Conservation (phyloP, 2,888 invertebrate genomes). For the Philaethria dido region DNA sequence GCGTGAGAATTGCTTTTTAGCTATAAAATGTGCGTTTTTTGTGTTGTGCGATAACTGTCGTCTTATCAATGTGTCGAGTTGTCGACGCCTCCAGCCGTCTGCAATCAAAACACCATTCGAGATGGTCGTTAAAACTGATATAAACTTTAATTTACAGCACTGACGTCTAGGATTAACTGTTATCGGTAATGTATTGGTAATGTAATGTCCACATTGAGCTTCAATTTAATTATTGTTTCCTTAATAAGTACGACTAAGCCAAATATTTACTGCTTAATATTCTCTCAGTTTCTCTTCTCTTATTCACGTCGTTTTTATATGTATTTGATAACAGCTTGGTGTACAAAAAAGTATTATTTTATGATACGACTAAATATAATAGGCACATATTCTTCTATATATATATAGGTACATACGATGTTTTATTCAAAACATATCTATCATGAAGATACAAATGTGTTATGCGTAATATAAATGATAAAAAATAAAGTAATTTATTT, state of each 20-base stretch:
- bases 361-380: no score
- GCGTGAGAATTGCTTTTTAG: conserved; percentile 67
- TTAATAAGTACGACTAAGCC: conserved; percentile 64
- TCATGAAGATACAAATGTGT: no score
- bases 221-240: conserved; percentile 69
- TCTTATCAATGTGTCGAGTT: conserved; percentile 82
- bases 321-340: not conserved
- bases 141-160: conserved; percentile 81
- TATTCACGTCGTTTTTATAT: conserved; percentile 45
- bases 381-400: no score
- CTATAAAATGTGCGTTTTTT: conserved; percentile 74
- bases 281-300: conserved; percentile 45
- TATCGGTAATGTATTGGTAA: conserved; percentile 74
- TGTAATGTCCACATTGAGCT: conserved; percentile 69
- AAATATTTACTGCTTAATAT: conserved; percentile 56
- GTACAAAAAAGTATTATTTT: not conserved
- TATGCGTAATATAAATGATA: no score
- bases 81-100: conserved; percentile 82
- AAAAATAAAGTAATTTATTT: no score
- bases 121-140: conserved; percentile 81
- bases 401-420: no score
- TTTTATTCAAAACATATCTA: no score
- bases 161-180: conserved; percentile 76
- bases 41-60: conserved; percentile 74
- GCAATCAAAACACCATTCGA: conserved; percentile 83